Base-by-base conservation (phyloP, 2,888 invertebrate genomes). In the Dryomyza anilis region DNA sequence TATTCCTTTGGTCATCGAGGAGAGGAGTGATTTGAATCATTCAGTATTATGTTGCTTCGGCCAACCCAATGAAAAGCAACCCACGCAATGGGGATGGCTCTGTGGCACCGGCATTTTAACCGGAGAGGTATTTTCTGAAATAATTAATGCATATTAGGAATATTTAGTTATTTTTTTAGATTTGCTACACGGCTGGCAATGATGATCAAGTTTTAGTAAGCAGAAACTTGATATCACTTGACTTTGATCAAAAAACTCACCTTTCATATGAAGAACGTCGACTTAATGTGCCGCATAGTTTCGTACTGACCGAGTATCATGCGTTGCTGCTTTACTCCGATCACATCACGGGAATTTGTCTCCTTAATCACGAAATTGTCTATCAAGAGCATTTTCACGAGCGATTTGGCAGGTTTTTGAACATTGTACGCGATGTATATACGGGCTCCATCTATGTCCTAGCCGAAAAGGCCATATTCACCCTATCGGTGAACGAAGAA, bases 291-390 rank as follows among this genome's bases (percentile, higher is more conserved):
- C 92, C 95, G 0, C 84, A 92, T 43, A 87, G 91, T 0, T 91
- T 96, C 76, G 89, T 93, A 2, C 84, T 96, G 59, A 96, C 96
- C 0, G 92, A 96, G 81, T 97, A 95, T 84, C 97, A 98, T 82
- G 90, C 91, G 0, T 82, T 97, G 2, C 85, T 96, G 12, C 89
- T 96, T 71, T 96, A 92, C 80, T 84, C 88, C 0, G 93, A 95
- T 81, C 89, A 91, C 68, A 89, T 96, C 1, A 92, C 92, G 80
- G 95, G 92, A 0, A 86, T 96, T 39, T 96, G 94, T 64, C 83
- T 94, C 4, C 85, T 97, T 10, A 95, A 94, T 83, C 90, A 94
- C 73, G 92, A 95, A 77, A 82, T 93, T 10, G 91, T 96, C 19
- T 93, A 92, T 80, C 93, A 95, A 83, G 96, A 97, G 72, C 86